Base-by-base conservation (phyloP, 2,113 vertebrate species). In the Tapirus terrestris region DNA sequence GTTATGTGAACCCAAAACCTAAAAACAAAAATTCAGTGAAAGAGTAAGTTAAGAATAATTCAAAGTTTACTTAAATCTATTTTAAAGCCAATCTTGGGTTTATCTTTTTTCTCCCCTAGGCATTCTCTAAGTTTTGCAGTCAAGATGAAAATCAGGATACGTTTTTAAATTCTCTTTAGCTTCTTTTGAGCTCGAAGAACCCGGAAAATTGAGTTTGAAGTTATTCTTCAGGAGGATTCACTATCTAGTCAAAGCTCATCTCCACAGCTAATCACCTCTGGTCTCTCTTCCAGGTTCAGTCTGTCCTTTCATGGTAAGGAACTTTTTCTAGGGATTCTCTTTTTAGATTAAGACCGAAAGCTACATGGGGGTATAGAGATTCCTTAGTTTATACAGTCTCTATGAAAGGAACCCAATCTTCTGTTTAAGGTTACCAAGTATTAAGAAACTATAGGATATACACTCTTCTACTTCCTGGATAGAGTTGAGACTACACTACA, bases 101-200 rank as follows among this genome's bases (percentile, higher is more conserved):
- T 91, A 84, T n/a, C 70, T 73, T 92, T 89, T n/a, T 86, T 93
- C 45, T 93, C 33, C 29, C 63, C 12, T 89, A 90, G 18, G 36
- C 14, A 82, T 53, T 83, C 36, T 39, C 60, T 79, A 91, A n/a
- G 68, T 81, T 97, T 88, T 87, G 21, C 48, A 61, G 31, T 73
- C 72, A 56, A 88, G 39, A 85, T 51, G 83, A 95, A 88, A 77
- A 86, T 61, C 68, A 87, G 63, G 56, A 23, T 25, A 36, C 17
- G n/a, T 5, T 92, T 70, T 68, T 5, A 27, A 56, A 58, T 87
- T 45, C 20, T 17, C 27, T 72, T 68, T 29, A 43, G 21, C 14
- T 60, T 89, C 79, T 84, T 95, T 77, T n/a, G 33, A 51, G 16
- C 89, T 48, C 77, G 31, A 82, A 95, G 53, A 88, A 82, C 13